A percentile compares a stretch with the other conserved stretches of the same genome.
These are phyloP conservation scores for Ceratina japonica DNA, from an alignment of 1,140 invertebrate species.

Conservation along the genomic window DNA sequence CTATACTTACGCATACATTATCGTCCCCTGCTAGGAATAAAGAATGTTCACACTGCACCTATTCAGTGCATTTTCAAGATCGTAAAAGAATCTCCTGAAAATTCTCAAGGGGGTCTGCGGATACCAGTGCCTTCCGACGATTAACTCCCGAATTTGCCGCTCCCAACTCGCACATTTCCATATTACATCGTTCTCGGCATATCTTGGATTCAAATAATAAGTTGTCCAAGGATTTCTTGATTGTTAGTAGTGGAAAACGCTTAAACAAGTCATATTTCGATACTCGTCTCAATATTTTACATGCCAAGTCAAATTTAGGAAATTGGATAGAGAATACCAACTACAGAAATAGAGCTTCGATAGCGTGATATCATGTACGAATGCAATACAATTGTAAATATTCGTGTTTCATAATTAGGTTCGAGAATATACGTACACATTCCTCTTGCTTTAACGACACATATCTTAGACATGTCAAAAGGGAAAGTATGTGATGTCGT, in stretches of 20 bases:
- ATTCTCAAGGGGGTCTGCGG: constrained; percentile 28
- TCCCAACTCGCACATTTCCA: not conserved
- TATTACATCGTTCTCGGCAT: not conserved
- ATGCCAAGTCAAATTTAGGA: not conserved
- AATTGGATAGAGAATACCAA: not conserved
- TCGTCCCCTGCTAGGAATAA: constrained; percentile 64
- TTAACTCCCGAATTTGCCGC: not conserved
- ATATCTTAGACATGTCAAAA: not conserved
- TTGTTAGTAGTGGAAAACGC: not conserved
- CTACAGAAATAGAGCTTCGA: not conserved
- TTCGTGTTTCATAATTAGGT: not conserved
- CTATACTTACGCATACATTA: constrained; percentile 76
- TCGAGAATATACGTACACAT: not conserved
- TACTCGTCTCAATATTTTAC: not conserved
- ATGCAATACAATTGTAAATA: not conserved
- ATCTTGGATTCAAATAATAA: not conserved
- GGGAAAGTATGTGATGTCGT: not conserved
- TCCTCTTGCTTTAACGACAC: not conserved
- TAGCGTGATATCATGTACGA: not conserved
- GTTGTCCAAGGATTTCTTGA: not conserved
- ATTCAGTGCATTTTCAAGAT: constrained; percentile 71
- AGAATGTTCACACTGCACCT: constrained; percentile 56
- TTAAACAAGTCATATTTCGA: not conserved
- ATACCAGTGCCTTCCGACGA: constrained; percentile 19
- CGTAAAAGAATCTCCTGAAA: constrained; percentile 28